Evolutionary conservation across 2,888 invertebrate species (phyloP).

Genomic region (Archaeoteleia sp.): DNA sequence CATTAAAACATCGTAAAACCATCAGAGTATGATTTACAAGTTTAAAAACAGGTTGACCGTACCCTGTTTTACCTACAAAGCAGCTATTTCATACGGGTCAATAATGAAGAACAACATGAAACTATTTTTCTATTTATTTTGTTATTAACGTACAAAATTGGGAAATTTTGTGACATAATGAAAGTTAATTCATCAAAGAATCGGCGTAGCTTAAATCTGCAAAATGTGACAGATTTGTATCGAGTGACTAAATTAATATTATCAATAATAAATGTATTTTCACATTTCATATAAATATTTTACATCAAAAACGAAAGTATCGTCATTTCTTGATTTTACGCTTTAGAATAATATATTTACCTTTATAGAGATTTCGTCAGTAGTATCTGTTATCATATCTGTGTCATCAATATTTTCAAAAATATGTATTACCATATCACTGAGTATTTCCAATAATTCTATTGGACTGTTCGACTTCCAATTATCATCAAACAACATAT

Average conservation of each 20-base stretch:
- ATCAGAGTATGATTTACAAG: too few relatives aligned
- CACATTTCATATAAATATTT: conserved; percentile 1
- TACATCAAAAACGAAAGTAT: neutral
- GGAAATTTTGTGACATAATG: too few relatives aligned
- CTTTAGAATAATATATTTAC: conserved; percentile 51
- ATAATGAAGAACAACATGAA: too few relatives aligned
- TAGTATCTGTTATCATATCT: conserved; percentile 70
- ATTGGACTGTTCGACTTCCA: conserved; percentile 76
- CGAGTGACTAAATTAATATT: too few relatives aligned
- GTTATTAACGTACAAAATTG: too few relatives aligned
- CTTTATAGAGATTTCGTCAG: conserved; percentile 62
- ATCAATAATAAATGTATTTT: too few relatives aligned
- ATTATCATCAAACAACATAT: conserved; percentile 75
- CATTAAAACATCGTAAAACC: too few relatives aligned
- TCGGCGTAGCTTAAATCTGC: neutral
- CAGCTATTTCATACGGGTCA: too few relatives aligned
- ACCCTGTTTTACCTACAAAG: too few relatives aligned
- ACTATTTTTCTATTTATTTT: too few relatives aligned
- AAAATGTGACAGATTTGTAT: conserved; percentile 2
- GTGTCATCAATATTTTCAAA: conserved; percentile 70
- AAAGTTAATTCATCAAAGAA: too few relatives aligned
- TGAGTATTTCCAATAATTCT: conserved; percentile 74
- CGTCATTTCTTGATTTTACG: neutral
- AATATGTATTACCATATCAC: conserved; percentile 73
- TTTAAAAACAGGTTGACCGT: too few relatives aligned